Evolutionary conservation across 2,113 vertebrate species (phyloP).

Genomic region (Chaenocephalus aceratus): DNA sequence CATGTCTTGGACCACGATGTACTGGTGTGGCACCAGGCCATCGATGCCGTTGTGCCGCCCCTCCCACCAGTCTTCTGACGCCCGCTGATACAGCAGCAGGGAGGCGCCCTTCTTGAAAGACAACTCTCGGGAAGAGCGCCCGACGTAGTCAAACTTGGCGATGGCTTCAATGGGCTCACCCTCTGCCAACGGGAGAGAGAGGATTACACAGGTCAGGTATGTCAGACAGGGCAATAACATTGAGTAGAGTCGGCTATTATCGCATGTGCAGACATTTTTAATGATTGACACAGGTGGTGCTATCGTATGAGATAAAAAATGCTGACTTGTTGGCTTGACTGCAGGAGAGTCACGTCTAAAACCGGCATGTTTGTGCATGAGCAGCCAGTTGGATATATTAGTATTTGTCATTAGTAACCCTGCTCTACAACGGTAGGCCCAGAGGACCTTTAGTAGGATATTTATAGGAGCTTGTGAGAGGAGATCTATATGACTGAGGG

Average conservation of each 20-base stretch:
- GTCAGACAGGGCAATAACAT: conserved; percentile 34
- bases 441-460: conserved; percentile 57
- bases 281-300: background rate
- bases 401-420: conserved; percentile 65
- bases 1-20: conserved; percentile 99
- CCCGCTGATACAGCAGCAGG: conserved; percentile 95
- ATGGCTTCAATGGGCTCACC: conserved; percentile 98
- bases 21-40: conserved; percentile 97
- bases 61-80: conserved; percentile 99
- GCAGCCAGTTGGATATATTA: conserved; percentile 45
- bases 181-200: conserved; percentile 82
- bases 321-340: background rate
- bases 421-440: conserved; percentile 48
- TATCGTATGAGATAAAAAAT: background rate
- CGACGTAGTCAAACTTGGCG: conserved; percentile 97
- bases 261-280: background rate
- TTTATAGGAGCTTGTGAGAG: conserved; percentile 70
- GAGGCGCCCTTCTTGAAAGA: conserved; percentile 99
- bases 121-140: conserved; percentile 94
- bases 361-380: conserved; percentile 18
- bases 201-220: conserved; percentile 49
- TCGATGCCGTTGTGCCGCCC: conserved; percentile 97
- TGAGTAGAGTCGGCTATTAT: conserved; percentile 15
- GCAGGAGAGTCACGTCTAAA: background rate
- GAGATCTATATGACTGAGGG: conserved; percentile 70